Evolutionary conservation across 2,113 vertebrate species (phyloP), one percentile per base, ranked within the genome.

Genomic region (Grantiella picta): DNA sequence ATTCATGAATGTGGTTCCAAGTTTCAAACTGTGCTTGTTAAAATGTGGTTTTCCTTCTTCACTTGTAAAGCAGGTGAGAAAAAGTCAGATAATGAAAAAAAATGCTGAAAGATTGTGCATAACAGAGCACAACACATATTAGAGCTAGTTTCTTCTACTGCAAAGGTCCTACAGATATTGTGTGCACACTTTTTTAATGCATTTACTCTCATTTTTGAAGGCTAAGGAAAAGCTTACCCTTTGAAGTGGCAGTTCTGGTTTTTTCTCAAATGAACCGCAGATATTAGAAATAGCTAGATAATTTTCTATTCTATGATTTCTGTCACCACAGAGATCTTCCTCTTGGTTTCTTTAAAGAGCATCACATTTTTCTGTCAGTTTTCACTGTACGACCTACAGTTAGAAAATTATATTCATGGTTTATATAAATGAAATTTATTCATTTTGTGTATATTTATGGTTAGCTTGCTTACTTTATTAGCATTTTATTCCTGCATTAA

Each of bases 401-500:
- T 75, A 45, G 68, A 81, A 96, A 94, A 89, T 93, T 0, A 80
- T 38, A 81, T 89, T 94, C 15, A 83, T 64, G 36, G 76, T 40
- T 90, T 77, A 82, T 81, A 90, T 47, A 95, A 96, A 96, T 92
- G n/a, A 90, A 92, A 89, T 96, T 93, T 93, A 57, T 24, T 76
- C 80, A 76, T 86, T 96, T 86, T 75, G 22, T 57, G 11, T 49
- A 35, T 94, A 95, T 96, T 96, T 90, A 95, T 92, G 92, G 90
- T 38, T 54, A 75, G 60, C 68, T 81, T 65, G 38, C 90, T 90
- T 96, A 27, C 35, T 71, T 94, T 90, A 90, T 97, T 95, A 97
- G 97, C 97, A 95, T 97, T 94, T 96, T 83, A 97, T 97, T 90
- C 78, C 97, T 91, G 97, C 86, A 90, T 82, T 96, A 82, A 83